Evolutionary conservation across 2,888 invertebrate genomes (phyloP).

Genomic region (Synanthedon formicaeformis): DNA sequence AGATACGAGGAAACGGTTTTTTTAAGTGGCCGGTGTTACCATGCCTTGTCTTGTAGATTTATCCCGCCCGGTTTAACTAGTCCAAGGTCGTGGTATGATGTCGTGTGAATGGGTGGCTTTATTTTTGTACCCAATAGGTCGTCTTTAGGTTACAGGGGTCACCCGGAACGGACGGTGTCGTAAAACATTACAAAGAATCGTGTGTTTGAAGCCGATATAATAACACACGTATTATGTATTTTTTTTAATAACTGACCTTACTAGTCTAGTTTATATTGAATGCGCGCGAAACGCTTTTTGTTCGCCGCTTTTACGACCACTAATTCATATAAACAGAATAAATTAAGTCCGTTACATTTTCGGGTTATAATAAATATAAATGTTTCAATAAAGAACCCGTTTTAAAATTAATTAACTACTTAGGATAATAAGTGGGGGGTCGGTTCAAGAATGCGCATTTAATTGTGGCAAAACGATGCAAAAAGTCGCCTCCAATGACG

Average conservation of each 20-base stretch:
- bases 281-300: conserved; percentile 1
- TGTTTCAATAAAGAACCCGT: conserved; percentile 36
- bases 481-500: conserved; percentile 45
- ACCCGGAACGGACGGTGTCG: conserved; percentile 41
- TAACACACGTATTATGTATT: conserved; percentile 12
- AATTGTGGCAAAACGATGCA: conserved; percentile 45
- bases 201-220: conserved; percentile 16
- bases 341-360: not conserved
- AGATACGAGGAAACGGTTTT: conserved; percentile 46
- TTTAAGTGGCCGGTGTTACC: conserved; percentile 27
- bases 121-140: conserved; percentile 56
- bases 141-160: conserved; percentile 55
- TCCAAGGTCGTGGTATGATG: conserved; percentile 50
- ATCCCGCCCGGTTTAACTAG: conserved; percentile 58
- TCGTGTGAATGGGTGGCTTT: conserved; percentile 55
- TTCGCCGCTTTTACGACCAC: not conserved
- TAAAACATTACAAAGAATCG: conserved; percentile 39
- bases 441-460: conserved; percentile 41
- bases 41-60: conserved; percentile 42
- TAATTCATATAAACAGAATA: conserved; percentile 1
- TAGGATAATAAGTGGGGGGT: conserved; percentile 50
- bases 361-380: conserved; percentile 20
- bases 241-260: conserved; percentile 9
- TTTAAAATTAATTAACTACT: conserved; percentile 56
- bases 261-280: conserved; percentile 12